Conservation (phyloP, 2,113 vertebrate species). For the Xiphophorus couchianus region DNA sequence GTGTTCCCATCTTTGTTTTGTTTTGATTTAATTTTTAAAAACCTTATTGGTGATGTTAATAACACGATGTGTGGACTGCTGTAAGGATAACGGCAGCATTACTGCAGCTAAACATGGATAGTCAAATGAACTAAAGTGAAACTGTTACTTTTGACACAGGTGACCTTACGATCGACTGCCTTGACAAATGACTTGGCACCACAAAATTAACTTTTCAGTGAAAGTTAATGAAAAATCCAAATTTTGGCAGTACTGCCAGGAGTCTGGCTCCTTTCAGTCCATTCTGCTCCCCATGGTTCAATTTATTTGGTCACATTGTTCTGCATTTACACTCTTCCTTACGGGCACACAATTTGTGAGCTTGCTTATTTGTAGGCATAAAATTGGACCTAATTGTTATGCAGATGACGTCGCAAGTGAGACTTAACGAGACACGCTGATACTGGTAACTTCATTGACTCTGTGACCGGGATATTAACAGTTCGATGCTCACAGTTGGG, state of each 20-base stretch:
- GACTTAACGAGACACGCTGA: conserved; percentile 5
- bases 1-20: no score
- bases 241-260: conserved; percentile 8
- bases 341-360: conserved; percentile 15
- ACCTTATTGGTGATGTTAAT: no score
- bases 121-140: no score
- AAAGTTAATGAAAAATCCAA: background rate
- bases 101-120: no score
- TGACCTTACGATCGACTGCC: conserved; percentile 13
- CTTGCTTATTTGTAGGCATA: conserved; percentile 22
- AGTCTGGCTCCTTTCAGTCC: background rate
- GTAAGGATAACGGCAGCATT: no score
- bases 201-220: background rate
- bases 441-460: background rate
- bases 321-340: conserved; percentile 31
- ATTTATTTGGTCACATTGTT: conserved; percentile 16
- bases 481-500: background rate
- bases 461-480: conserved; percentile 19
- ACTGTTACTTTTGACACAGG: conserved; percentile 1
- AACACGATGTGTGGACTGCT: no score
- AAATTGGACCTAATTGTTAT: conserved; percentile 38
- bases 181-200: background rate
- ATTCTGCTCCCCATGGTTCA: background rate
- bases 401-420: conserved; percentile 29
- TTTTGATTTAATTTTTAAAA: no score